Evolutionary conservation across 2,113 vertebrate genomes (phyloP).

Genomic region (Anarrhichthys ocellatus): DNA sequence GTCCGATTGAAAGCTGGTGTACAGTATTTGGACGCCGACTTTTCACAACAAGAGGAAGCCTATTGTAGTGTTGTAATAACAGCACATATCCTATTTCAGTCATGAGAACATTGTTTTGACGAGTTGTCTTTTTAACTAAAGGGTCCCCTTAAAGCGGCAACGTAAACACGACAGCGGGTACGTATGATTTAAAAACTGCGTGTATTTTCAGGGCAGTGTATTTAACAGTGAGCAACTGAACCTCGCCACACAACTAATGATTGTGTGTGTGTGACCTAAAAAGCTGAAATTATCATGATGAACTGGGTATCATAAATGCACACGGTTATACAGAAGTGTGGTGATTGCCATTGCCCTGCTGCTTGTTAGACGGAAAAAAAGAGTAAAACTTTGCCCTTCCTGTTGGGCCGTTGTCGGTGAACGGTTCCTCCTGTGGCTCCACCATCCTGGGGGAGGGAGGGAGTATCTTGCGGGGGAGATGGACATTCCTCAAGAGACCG

Average conservation of each 20-base stretch:
- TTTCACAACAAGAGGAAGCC: constrained; percentile 70
- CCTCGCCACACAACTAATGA: not conserved
- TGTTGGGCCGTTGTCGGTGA: constrained; percentile 48
- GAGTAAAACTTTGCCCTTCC: constrained; percentile 28
- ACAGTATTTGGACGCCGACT: constrained; percentile 20
- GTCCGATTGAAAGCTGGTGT: constrained; percentile 51
- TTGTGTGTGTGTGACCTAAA: constrained; percentile 22
- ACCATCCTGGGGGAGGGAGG: constrained; percentile 47
- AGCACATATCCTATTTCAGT: constrained; percentile 44
- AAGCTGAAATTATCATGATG: constrained; percentile 7
- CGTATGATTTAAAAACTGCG: constrained; percentile 3
- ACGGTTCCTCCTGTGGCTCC: constrained; percentile 44
- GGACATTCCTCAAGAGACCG: constrained; percentile 71
- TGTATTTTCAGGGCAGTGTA: not conserved
- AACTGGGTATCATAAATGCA: not conserved
- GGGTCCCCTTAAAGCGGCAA: constrained; percentile 26
- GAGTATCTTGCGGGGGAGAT: constrained; percentile 60
- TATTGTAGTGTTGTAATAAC: constrained; percentile 57
- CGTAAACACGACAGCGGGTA: constrained; percentile 35
- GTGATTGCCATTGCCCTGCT: not conserved
- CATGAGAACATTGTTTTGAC: constrained; percentile 67
- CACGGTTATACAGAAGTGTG: not conserved
- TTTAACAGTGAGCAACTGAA: not conserved
- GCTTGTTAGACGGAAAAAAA: constrained; percentile 28
- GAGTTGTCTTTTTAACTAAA: constrained; percentile 37